phyloP scores from a whole-genome alignment of 2,888 invertebrate species.

The Epistrophe eligans region DNA sequence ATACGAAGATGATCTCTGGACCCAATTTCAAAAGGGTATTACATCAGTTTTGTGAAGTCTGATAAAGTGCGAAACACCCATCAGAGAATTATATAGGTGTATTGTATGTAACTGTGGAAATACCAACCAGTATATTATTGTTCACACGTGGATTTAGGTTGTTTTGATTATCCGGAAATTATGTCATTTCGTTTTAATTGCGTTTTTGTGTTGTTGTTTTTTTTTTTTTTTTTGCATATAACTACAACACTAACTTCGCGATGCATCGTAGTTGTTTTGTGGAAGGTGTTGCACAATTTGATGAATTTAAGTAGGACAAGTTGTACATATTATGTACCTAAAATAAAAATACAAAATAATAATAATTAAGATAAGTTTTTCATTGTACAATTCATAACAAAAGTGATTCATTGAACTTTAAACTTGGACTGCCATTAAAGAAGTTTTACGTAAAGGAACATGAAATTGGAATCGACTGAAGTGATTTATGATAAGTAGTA shows the following conservation, averaged over 20 bases:
- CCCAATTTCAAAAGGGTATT: conserved; percentile 25
- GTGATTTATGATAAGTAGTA: too few relatives aligned
- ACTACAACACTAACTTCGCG: neutral
- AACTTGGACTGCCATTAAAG: neutral
- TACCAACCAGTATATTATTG: conserved; percentile 15
- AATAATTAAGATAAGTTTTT: conserved; percentile 4
- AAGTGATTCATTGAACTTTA: conserved; percentile 11
- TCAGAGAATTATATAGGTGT: neutral
- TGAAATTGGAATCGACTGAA: too few relatives aligned
- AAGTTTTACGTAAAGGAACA: too few relatives aligned
- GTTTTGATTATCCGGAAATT: conserved; percentile 63
- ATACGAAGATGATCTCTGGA: conserved; percentile 47
- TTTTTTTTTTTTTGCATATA: neutral
- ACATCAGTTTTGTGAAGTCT: conserved; percentile 47
- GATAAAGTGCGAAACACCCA: neutral
- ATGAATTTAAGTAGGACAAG: conserved; percentile 32
- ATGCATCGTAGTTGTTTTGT: conserved; percentile 31
- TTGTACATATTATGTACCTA: neutral
- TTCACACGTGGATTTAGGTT: conserved; percentile 44
- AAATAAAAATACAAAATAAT: neutral
- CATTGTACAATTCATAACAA: neutral
- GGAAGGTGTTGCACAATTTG: conserved; percentile 33
- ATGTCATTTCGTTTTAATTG: conserved; percentile 43
- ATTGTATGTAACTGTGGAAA: conserved; percentile 10
- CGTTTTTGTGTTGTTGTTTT: neutral